These are phyloP conservation scores for Capromys pilorides DNA, from an alignment of 2,797 vertebrate species.

Conservation along the genomic window DNA sequence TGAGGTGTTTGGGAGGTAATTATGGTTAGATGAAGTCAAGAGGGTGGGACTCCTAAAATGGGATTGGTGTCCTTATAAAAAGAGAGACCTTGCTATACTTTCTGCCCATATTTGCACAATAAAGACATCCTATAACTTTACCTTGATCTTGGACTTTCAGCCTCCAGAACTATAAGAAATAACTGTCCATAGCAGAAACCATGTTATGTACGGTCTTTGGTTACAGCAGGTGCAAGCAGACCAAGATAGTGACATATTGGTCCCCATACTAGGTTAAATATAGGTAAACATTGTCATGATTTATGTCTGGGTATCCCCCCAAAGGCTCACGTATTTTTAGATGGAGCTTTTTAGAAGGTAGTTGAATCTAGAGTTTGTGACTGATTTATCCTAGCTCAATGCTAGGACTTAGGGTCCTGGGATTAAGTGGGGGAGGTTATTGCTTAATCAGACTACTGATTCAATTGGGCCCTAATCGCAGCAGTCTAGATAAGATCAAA, in stretches of 20 bases:
- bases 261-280: not conserved
- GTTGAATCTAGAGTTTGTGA: not conserved
- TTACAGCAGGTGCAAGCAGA: not conserved
- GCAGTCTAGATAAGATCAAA: not conserved
- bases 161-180: not conserved
- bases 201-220: not conserved
- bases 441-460: not conserved
- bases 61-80: not conserved
- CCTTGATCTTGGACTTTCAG: not conserved
- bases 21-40: not conserved
- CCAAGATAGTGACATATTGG: not conserved
- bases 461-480: not conserved
- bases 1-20: not conserved
- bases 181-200: not conserved
- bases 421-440: not conserved
- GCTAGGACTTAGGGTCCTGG: not conserved
- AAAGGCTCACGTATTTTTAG: not conserved
- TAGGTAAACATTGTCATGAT: not conserved
- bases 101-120: not conserved
- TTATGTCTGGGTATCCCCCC: not conserved
- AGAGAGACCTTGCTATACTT: not conserved
- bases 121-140: not conserved
- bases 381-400: not conserved
- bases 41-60: not conserved
- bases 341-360: not conserved